These are phyloP conservation scores for Carollia perspicillata DNA, from an alignment of 2,113 vertebrate species.

Conservation along the genomic window DNA sequence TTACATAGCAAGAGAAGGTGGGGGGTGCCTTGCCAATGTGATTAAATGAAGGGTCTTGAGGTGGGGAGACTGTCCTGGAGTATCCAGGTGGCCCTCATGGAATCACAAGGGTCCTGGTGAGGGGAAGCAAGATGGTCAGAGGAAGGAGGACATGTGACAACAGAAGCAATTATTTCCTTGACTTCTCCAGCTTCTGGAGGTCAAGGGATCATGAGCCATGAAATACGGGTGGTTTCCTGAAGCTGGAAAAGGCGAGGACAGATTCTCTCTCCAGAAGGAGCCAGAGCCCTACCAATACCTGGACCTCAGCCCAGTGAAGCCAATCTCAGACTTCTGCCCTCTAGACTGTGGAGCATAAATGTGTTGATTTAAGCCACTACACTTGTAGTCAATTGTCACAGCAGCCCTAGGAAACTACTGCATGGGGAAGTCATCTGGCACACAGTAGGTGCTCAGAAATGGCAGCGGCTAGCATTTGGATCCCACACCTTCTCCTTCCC, in stretches of 20 bases:
- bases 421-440: not conserved
- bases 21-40: not conserved
- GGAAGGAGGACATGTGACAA: not conserved
- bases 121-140: not conserved
- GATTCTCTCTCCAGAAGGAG: not conserved
- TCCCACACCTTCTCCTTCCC: not conserved
- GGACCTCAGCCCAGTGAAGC: not conserved
- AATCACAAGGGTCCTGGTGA: not conserved
- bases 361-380: not conserved
- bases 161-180: not conserved
- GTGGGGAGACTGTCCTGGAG: not conserved
- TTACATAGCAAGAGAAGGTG: too few species aligned
- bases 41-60: not conserved
- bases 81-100: not conserved
- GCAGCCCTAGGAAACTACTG: not conserved
- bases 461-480: not conserved
- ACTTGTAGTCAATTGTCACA: too few species aligned
- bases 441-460: not conserved
- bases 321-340: not conserved
- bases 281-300: not conserved
- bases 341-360: not conserved
- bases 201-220: not conserved
- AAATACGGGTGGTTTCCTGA: not conserved
- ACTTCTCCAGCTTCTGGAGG: not conserved
- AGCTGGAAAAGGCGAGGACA: not conserved